Evolutionary conservation across 1,140 invertebrate genomes (phyloP).

Genomic region (Diorhabda carinulata): DNA sequence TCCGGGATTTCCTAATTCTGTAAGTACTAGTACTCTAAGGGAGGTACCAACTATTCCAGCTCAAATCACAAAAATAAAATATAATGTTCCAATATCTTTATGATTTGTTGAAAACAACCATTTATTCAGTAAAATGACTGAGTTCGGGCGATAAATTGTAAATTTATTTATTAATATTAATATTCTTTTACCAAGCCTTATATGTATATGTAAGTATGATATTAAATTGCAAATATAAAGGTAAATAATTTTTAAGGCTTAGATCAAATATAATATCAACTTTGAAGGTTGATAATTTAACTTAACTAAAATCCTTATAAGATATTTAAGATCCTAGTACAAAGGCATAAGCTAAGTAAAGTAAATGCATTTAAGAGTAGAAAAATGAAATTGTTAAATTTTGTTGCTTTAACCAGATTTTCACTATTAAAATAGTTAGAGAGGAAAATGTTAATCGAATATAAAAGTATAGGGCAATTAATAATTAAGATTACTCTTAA

Average conservation of each 20-base stretch:
- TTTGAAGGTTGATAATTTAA: constrained; percentile 58
- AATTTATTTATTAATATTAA: constrained; percentile 53
- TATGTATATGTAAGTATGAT: constrained; percentile 51
- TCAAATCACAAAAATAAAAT: constrained; percentile 68
- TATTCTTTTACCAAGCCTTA: constrained; percentile 50
- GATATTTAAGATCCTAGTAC: constrained; percentile 42
- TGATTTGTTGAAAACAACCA: constrained; percentile 68
- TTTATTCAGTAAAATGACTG: constrained; percentile 54
- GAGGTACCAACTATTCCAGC: constrained; percentile 61
- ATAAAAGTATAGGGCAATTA: constrained; percentile 52
- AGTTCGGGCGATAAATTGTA: constrained; percentile 55
- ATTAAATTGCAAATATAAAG: constrained; percentile 57
- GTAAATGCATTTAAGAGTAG: constrained; percentile 42
- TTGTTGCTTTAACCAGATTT: not conserved
- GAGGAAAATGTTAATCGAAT: constrained; percentile 36
- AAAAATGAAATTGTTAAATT: constrained; percentile 12
- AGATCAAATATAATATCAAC: constrained; percentile 52
- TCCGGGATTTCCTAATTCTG: constrained; percentile 60
- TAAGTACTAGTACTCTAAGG: constrained; percentile 63
- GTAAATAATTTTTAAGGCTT: constrained; percentile 49
- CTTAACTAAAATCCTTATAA: constrained; percentile 56
- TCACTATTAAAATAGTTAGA: constrained; percentile 13
- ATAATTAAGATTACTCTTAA: constrained; percentile 47
- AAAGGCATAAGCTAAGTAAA: constrained; percentile 42
- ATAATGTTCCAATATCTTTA: constrained; percentile 72